These are phyloP conservation scores for Bugula neritina DNA, from an alignment of 2,888 invertebrate species.

Conservation along the genomic window DNA sequence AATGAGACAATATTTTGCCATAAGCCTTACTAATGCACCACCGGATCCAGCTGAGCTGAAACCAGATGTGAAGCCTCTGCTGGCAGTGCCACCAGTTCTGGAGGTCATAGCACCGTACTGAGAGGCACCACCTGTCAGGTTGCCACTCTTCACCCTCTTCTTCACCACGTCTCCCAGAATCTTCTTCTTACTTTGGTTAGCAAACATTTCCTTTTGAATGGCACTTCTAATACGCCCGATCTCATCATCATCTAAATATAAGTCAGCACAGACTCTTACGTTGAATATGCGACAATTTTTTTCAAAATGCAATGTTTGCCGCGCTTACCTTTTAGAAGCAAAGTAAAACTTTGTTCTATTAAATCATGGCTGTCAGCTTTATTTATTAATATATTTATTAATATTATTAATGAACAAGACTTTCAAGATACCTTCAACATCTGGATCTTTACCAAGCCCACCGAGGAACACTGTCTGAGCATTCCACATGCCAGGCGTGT, in stretches of 20 bases:
- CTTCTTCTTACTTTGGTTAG: constrained; percentile 26
- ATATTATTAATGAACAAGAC: no score
- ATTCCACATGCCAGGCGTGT: constrained; percentile 51
- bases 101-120: constrained; percentile 18
- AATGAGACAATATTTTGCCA: no score
- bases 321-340: no score
- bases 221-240: constrained; percentile 21
- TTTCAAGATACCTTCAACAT: constrained; percentile 40
- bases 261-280: no score
- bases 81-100: constrained; percentile 4
- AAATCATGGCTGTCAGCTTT: no score
- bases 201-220: constrained; percentile 17
- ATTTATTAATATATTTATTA: no score
- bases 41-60: constrained; percentile 7
- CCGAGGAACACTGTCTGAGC: constrained; percentile 48
- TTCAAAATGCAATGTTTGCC: no score
- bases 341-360: no score
- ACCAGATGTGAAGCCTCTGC: constrained; percentile 20
- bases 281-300: no score
- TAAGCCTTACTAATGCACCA: neutral
- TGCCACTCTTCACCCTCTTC: constrained; percentile 16
- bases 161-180: constrained; percentile 23
- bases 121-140: constrained; percentile 7
- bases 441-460: constrained; percentile 48
- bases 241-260: constrained; percentile 26